A percentile compares a stretch with the other conserved stretches of the same genome.
These are phyloP conservation scores for Acanthopleura granulata DNA, from an alignment of 2,888 invertebrate genomes.

Conservation along the genomic window DNA sequence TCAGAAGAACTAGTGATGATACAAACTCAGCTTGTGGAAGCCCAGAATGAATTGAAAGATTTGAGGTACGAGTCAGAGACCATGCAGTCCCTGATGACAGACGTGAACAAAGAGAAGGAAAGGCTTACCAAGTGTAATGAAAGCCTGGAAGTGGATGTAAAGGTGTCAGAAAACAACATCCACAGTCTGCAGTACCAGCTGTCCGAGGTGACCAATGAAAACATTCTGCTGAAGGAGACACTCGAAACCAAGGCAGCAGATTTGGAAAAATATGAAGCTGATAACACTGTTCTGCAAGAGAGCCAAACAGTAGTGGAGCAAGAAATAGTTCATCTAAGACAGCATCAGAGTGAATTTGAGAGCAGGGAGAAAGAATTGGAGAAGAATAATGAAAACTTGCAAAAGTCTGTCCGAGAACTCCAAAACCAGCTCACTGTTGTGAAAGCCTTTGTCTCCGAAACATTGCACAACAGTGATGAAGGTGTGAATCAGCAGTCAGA, in stretches of 20 bases:
- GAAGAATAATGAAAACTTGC: not conserved
- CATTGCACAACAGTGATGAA: not conserved
- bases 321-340: not conserved
- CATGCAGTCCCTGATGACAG: constrained; percentile 8
- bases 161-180: not conserved
- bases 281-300: not conserved
- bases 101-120: constrained; percentile 6
- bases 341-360: not conserved
- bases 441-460: not conserved
- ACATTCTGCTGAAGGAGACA: not conserved
- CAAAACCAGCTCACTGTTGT: no score
- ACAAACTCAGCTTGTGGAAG: constrained; percentile 37
- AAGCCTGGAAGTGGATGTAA: not conserved
- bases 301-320: not conserved
- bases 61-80: constrained; percentile 28
- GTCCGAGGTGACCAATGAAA: not conserved
- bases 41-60: constrained; percentile 41
- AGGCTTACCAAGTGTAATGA: not conserved
- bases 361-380: not conserved
- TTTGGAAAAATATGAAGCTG: not conserved
- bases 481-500: not conserved
- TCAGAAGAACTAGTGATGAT: constrained; percentile 36
- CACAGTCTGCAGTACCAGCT: not conserved
- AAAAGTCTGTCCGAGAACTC: no score
- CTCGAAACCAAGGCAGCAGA: not conserved